A percentile compares a stretch with the other conserved stretches of the same genome.
phyloP scores from a whole-genome alignment of 2,797 vertebrate genomes.

The Hydrophis major region DNA sequence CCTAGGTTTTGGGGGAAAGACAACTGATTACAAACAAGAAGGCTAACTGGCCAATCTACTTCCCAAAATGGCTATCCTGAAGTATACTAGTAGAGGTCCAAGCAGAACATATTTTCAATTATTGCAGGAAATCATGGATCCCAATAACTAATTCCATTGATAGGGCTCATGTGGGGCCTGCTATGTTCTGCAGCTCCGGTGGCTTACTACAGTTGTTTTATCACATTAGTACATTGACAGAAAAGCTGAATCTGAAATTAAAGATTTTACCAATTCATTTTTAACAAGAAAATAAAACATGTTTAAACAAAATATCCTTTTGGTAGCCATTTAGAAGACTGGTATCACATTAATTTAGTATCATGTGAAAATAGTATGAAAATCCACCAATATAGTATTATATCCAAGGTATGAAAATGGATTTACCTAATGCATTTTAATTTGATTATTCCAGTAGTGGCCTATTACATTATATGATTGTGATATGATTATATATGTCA shows the following conservation, averaged over 20 bases:
- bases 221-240: slow-evolving; percentile 59
- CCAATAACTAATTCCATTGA: neutral
- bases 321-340: neutral
- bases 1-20: neutral
- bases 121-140: neutral
- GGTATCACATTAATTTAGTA: neutral
- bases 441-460: neutral
- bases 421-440: neutral
- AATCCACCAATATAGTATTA: neutral
- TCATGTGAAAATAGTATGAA: neutral
- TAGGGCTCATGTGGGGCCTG: neutral
- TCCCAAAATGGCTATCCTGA: neutral
- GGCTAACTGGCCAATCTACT: neutral
- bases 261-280: neutral
- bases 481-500: neutral
- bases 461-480: neutral
- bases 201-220: neutral
- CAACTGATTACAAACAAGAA: neutral
- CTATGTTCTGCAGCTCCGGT: neutral
- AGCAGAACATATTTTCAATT: neutral
- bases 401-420: neutral
- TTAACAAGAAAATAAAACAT: neutral
- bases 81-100: neutral
- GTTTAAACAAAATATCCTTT: neutral
- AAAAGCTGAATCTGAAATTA: slow-evolving; percentile 23